Percentiles rank a stretch among this genome's conserved stretches.
These are phyloP conservation scores for Stegastes partitus DNA, from an alignment of 2,113 vertebrate species.

Conservation along the genomic window DNA sequence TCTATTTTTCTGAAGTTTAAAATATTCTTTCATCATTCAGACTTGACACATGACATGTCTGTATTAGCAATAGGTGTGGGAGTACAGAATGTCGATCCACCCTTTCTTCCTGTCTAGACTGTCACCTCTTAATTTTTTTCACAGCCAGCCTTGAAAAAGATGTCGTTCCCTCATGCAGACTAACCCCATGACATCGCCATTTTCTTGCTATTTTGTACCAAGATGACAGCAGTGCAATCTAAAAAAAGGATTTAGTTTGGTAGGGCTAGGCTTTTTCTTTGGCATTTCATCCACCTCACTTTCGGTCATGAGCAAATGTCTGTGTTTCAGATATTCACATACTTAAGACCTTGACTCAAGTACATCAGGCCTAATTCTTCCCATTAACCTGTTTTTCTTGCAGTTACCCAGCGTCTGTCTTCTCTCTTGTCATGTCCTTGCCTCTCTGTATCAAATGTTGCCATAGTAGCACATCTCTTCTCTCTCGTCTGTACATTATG, in stretches of 20 bases:
- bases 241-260: constrained; percentile 17
- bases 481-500: not conserved
- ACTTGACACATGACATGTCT: constrained; percentile 1
- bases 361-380: not conserved
- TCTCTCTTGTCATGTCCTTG: not conserved
- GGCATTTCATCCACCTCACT: not conserved
- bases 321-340: not conserved
- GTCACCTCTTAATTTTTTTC: constrained; percentile 38
- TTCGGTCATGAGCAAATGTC: not conserved
- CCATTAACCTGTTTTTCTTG: not conserved
- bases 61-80: constrained; percentile 6
- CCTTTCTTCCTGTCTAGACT: not conserved
- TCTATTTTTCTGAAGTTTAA: not conserved
- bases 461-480: constrained; percentile 34
- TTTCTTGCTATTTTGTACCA: constrained; percentile 21
- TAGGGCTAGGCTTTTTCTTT: constrained; percentile 6
- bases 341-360: not conserved
- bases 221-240: constrained; percentile 33
- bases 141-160: constrained; percentile 31
- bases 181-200: constrained; percentile 43
- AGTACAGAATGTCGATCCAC: constrained; percentile 19
- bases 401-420: not conserved
- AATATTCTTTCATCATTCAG: not conserved
- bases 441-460: constrained; percentile 32
- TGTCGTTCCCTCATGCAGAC: constrained; percentile 22